Evolutionary conservation across 2,113 vertebrate species (phyloP).

Genomic region (Argyrosomus japonicus): DNA sequence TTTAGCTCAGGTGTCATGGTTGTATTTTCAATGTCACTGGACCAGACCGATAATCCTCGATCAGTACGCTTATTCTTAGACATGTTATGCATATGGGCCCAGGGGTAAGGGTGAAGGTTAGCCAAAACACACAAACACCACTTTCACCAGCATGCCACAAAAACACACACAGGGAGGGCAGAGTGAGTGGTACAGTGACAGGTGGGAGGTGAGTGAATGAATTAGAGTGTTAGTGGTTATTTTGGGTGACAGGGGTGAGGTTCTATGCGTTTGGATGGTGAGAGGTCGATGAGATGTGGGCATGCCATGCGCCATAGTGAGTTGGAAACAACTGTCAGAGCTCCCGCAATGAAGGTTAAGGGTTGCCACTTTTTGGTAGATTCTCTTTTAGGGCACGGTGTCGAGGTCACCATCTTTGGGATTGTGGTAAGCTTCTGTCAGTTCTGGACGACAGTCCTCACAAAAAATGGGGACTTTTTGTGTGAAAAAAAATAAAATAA

Average conservation of each 20-base stretch:
- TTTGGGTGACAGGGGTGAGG: constrained; percentile 60
- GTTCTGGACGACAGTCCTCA: constrained; percentile 87
- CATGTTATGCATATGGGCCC: constrained; percentile 71
- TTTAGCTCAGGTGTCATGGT: constrained; percentile 56
- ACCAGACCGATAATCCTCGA: constrained; percentile 64
- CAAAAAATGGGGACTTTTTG: constrained; percentile 87
- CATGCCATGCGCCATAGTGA: constrained; percentile 94
- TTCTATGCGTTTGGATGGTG: constrained; percentile 63
- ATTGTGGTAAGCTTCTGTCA: constrained; percentile 88
- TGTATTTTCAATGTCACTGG: constrained; percentile 45
- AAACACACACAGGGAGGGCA: constrained; percentile 79
- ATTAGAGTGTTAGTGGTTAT: constrained; percentile 84
- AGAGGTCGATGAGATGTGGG: constrained; percentile 83
- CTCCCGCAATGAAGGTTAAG: constrained; percentile 83
- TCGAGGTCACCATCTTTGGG: constrained; percentile 80
- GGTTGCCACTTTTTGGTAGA: constrained; percentile 73
- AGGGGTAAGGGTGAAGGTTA: constrained; percentile 80
- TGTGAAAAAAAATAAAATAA: constrained; percentile 63
- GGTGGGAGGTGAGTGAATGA: constrained; percentile 68
- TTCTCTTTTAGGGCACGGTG: constrained; percentile 74
- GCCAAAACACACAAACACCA: constrained; percentile 65
- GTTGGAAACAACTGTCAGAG: constrained; percentile 88
- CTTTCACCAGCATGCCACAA: constrained; percentile 87
- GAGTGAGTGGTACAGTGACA: constrained; percentile 61
- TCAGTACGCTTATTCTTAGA: constrained; percentile 71